Base-by-base conservation (phyloP, 2,888 invertebrate genomes). In the Lepas anatifera region DNA sequence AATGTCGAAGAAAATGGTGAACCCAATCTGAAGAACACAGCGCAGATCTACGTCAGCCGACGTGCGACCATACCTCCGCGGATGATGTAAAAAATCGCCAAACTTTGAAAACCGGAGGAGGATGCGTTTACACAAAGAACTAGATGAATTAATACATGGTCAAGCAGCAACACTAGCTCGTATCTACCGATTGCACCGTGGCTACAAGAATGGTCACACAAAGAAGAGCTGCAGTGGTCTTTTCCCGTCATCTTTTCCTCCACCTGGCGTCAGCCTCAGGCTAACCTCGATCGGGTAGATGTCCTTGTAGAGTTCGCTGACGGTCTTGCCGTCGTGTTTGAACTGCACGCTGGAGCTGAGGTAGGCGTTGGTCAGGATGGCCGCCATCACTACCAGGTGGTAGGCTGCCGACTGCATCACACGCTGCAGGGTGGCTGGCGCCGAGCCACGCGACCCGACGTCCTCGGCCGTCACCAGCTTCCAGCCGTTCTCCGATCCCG, bases 311-410 rank as follows among this genome's bases (percentile, higher is more conserved):
- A 94, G 94, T 63, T 87, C 87, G 75, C 88, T 27, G 13, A 64
- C 63, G 22, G 71, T 67, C 18, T 69, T 68, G 37, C 70, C 92
- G 77, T 95, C 94, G 76, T 96, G 95, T 78, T 92, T 89, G 78
- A 95, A 95, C 75, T 89, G 89, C 87, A 99, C 92, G 10, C 95
- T 95, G 0, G 98, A 96, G 22, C 96, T 96, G 43, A 95, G 92
- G 70, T 96, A 87, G 13, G 97, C 98, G 81, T 99, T 98, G 6
- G 95, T 91, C 70, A 99, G 83, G 69, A 99, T 95, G 1, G 96
- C 89, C 2, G 91, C 87, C 90, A 99, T 95, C 10, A 98, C 92
- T 32, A 95, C 81, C 76, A 95, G 86, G 75, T 96, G 89, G 79
- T 98, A 99, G 75, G 90, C 89, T 0, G 96, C 93, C 0, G 94